phyloP scores from a whole-genome alignment of 2,797 vertebrate genomes.

The Rhinichthys osculus region DNA sequence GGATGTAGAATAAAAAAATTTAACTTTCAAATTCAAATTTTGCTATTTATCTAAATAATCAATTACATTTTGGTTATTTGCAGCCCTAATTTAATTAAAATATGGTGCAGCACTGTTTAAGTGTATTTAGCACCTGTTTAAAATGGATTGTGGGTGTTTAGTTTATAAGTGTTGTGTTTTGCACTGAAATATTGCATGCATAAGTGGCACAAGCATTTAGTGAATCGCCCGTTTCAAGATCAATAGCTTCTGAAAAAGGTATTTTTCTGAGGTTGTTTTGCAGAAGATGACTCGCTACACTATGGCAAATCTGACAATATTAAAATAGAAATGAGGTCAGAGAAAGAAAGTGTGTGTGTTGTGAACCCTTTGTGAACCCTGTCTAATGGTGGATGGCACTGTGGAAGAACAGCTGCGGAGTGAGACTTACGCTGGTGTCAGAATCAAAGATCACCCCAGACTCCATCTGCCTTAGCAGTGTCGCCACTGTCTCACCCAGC shows the following conservation, averaged over 20 bases:
- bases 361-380: slow-evolving; percentile 43
- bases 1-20: not conserved
- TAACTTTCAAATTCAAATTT: not conserved
- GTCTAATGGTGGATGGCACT: slow-evolving; percentile 23
- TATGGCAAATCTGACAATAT: slow-evolving; percentile 6
- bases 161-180: not conserved
- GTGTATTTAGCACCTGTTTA: not conserved
- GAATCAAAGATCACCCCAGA: slow-evolving; percentile 34
- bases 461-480: slow-evolving; percentile 27
- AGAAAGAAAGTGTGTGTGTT: slow-evolving; percentile 29
- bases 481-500: slow-evolving; percentile 7
- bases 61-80: not conserved
- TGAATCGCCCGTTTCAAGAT: not conserved
- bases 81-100: not conserved
- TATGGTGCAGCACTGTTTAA: not conserved
- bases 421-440: slow-evolving; percentile 20
- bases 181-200: not conserved
- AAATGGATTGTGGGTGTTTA: not conserved
- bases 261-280: slow-evolving; percentile 15
- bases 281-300: not conserved
- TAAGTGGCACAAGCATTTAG: not conserved
- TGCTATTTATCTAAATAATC: not conserved
- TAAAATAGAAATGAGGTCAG: slow-evolving; percentile 38
- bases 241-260: not conserved
- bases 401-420: slow-evolving; percentile 36